Evolutionary conservation across 53 echinoderm and acorn worm species (phyloP).

Genomic region (Astropecten irregularis): DNA sequence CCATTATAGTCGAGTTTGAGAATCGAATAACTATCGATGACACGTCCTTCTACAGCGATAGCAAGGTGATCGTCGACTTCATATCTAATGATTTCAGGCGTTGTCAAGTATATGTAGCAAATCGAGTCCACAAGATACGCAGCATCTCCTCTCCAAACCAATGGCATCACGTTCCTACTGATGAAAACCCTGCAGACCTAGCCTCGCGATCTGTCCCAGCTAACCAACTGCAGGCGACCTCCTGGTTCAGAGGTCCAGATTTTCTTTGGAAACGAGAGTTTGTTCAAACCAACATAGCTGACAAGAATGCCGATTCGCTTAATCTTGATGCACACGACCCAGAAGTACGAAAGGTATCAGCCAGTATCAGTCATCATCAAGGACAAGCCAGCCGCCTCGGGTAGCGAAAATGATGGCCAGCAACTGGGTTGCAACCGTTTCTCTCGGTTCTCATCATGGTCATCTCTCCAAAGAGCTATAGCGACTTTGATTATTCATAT

Average conservation of each 20-base stretch:
- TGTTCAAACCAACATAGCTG: neutral
- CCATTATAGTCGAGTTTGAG: neutral
- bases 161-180: constrained; percentile 52
- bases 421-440: constrained; percentile 35
- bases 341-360: constrained; percentile 29
- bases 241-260: constrained; percentile 51
- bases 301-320: neutral
- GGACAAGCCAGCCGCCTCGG: neutral
- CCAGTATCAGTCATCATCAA: neutral
- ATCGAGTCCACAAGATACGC: constrained; percentile 60
- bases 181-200: constrained; percentile 55
- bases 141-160: constrained; percentile 38
- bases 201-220: constrained; percentile 54
- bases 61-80: constrained; percentile 58
- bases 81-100: constrained; percentile 44
- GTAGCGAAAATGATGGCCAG: neutral
- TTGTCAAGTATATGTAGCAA: constrained; percentile 54
- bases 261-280: constrained; percentile 33
- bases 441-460: constrained; percentile 37
- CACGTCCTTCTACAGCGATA: constrained; percentile 26
- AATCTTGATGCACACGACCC: constrained; percentile 31
- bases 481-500: too few relatives aligned
- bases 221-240: neutral
- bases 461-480: constrained; percentile 28
- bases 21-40: neutral